phyloP scores from a whole-genome alignment of 1,140 invertebrate genomes.

The Papilio polyxenes region DNA sequence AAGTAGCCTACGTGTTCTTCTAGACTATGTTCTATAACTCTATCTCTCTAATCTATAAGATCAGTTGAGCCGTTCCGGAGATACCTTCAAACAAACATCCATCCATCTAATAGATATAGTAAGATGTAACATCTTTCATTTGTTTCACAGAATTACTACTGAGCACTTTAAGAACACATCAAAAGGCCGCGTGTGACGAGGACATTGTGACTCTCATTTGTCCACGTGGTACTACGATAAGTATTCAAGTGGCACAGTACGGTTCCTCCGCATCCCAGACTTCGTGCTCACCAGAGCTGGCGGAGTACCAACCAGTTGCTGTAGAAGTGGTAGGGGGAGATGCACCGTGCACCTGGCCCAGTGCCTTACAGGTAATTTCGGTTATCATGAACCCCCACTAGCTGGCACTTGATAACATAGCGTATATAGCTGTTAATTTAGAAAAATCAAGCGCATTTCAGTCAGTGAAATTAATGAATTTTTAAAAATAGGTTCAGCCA shows the following conservation, averaged over 20 bases:
- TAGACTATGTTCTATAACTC: too few relatives aligned
- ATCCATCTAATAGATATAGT: too few relatives aligned
- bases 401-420: not conserved
- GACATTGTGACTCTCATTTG: conserved; percentile 91
- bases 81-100: too few relatives aligned
- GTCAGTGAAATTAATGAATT: too few relatives aligned
- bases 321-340: conserved; percentile 76
- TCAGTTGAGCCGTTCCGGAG: too few relatives aligned
- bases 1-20: too few relatives aligned
- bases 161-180: conserved; percentile 92
- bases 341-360: conserved; percentile 79
- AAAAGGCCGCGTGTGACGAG: conserved; percentile 92
- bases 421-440: too few relatives aligned
- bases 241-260: conserved; percentile 88
- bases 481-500: too few relatives aligned
- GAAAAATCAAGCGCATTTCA: too few relatives aligned
- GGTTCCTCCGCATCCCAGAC: conserved; percentile 72
- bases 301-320: conserved; percentile 80
- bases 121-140: not conserved
- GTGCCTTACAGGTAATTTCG: conserved; percentile 79
- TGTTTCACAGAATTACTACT: conserved; percentile 88
- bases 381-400: not conserved
- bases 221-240: conserved; percentile 92
- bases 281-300: conserved; percentile 89
- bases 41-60: too few relatives aligned